A percentile compares a stretch with the other conserved stretches of the same genome.
These are phyloP conservation scores for Glaucopsyche alexis DNA, from an alignment of 2,888 invertebrate species.

Conservation along the genomic window DNA sequence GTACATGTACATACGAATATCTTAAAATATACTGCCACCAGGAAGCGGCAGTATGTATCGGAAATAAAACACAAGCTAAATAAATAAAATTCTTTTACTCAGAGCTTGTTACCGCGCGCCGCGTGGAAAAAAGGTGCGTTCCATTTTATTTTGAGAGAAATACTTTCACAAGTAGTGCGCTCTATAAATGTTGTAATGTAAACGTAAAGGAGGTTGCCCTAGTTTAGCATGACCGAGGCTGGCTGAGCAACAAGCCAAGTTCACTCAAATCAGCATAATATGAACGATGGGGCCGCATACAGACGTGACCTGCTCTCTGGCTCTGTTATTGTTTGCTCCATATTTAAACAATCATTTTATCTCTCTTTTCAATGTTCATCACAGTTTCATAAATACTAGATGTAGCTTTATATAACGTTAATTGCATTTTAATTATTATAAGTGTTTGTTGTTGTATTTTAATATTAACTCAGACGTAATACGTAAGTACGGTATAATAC, in stretches of 20 bases:
- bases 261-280: slow-evolving; percentile 28
- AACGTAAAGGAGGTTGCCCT: slow-evolving; percentile 27
- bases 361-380: not conserved
- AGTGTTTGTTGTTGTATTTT: not conserved
- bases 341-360: slow-evolving; percentile 6
- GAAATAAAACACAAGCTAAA: slow-evolving; percentile 9
- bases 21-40: slow-evolving; percentile 37
- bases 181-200: slow-evolving; percentile 29
- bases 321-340: slow-evolving; percentile 17
- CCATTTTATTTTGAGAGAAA: slow-evolving; percentile 27
- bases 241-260: slow-evolving; percentile 28
- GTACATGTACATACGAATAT: slow-evolving; percentile 32
- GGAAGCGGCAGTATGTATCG: slow-evolving; percentile 32
- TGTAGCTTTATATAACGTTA: not conserved
- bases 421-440: not conserved
- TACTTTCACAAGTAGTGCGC: slow-evolving; percentile 26
- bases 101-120: not conserved
- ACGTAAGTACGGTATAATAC: not conserved
- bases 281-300: slow-evolving; percentile 24
- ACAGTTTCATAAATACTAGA: not conserved
- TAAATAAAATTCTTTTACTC: slow-evolving; percentile 12
- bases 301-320: slow-evolving; percentile 17
- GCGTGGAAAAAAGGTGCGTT: slow-evolving; percentile 1
- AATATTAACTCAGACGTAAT: slow-evolving; percentile 4
- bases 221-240: slow-evolving; percentile 25